Base-by-base conservation (phyloP, 1,140 invertebrate genomes). In the Ostrea edulis region DNA sequence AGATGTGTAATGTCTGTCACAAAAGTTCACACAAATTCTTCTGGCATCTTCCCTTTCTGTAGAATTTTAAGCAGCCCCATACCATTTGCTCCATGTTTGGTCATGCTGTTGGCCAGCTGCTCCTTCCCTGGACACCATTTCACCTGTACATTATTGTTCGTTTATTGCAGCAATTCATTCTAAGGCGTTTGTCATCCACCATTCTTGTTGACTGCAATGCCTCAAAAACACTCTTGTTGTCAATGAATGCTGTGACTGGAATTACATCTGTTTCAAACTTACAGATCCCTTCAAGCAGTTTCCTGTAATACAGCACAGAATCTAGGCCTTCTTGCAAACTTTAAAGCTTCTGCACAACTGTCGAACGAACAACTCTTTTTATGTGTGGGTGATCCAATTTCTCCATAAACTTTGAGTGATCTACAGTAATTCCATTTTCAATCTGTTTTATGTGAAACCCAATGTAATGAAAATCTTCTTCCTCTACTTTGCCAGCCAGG, bases 401-500 rank as follows among this genome's bases (percentile, higher is more conserved):
- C 9, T 89, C 65, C 29, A 88, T 84, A 85, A 89, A 90, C 9
- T 35, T 77, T 51, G 86, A 86, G 84, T 90, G 86, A 58, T 91
- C 87, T 4, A 91, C 65, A 53, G 35, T 54, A 5, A 91, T 88
- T 54, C 55, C 86, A 83, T 90, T 62, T 44, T 29, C 22, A 65
- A 58, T 65, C 77, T 90, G 85, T 54, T 25, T 87, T 14, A 90
- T 68, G 22, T 84, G 14, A 55, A 90, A 90, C n/a, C 89, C 86
- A 58, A 90, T 90, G 44, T 88, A 88, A 29, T 77, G 44, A 35
- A 90, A 90, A 53, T 88, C 25, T 82, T 25, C n/a, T 55, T 87
- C 83, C 65, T 90, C 90, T 25, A 90, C 44, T 82, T 90, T 90
- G 65, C 87, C 87, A 53, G 82, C 91, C 17, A 84, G 20, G 83